Evolutionary conservation across 2,888 invertebrate genomes (phyloP), one percentile per base, ranked within the genome.

Genomic region (Strigamia transsilvanica): DNA sequence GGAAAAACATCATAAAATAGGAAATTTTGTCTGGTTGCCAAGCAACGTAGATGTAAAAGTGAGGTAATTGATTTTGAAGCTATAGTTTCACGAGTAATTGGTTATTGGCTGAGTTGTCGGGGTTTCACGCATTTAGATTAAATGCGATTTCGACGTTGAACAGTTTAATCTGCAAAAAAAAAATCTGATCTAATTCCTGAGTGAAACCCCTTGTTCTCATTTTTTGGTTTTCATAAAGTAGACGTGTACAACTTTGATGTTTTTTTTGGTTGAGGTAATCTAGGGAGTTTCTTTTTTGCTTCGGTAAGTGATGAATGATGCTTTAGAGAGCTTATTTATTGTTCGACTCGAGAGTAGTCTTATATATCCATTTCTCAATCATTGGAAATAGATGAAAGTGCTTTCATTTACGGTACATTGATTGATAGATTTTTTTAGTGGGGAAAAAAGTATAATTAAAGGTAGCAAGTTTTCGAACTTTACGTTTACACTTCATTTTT

Each of bases 61-160:
- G 38, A 6, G 38, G 38, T 32, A 73, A 73, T 73, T 73, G 23
- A 32, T 27, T 73, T 73, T 32, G 73, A 73, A 73, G 73, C 12
- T 73, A 13, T 73, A 73, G 73, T 32, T 73, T 73, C 23, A 73
- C 23, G 73, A 27, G 73, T 23, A 73, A 73, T 73, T 73, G 73
- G 73, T 13, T 27, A 73, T n/a, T 73, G 73, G 73, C 73, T 12
- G 13, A 32, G 73, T 12, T 6, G 15, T 27, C 0, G 23, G 27
- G 9, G 4, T 13, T 23, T 73, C 23, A 12, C 32, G 12, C 13
- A 32, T 73, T 73, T 73, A 12, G 15, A 56, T 56, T 18, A 18
- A 6, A 18, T 9, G 6, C 9, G 9, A 56, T 56, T 56, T 56
- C n/a, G n/a, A 38, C 10, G 27, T 27, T 27, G 27, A 27, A 3